Conservation (phyloP, 2,797 vertebrate species). For the Phoxinus dragarum region DNA sequence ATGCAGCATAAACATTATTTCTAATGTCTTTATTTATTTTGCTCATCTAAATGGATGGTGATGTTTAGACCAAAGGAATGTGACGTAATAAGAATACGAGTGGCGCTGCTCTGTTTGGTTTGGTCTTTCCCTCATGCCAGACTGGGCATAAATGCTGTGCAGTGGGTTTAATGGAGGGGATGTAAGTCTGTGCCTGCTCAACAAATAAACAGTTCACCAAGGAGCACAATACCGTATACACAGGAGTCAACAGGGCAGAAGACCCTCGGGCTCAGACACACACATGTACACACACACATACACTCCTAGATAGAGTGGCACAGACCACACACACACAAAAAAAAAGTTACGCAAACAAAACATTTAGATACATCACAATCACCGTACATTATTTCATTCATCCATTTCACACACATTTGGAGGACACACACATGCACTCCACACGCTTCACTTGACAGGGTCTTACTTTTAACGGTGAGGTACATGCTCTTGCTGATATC, state of each 20-base stretch:
- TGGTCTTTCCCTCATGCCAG: conserved; percentile 49
- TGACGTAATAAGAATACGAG: conserved; percentile 5
- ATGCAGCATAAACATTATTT: background rate
- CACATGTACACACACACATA: too few relatives aligned
- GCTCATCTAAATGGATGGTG: background rate
- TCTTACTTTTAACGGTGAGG: conserved; percentile 97
- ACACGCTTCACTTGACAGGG: conserved; percentile 11
- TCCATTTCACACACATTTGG: background rate
- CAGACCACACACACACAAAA: background rate
- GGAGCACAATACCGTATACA: conserved; percentile 44
- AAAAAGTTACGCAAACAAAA: background rate
- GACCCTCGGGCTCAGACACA: conserved; percentile 35
- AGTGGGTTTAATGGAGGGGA: conserved; percentile 60
- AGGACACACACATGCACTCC: conserved; percentile 10
- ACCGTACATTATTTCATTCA: background rate
- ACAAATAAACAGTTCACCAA: conserved; percentile 57
- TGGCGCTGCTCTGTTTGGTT: background rate
- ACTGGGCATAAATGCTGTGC: conserved; percentile 50
- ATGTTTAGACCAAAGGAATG: background rate
- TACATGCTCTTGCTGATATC: conserved; percentile 99
- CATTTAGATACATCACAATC: background rate
- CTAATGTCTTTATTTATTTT: background rate
- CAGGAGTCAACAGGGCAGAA: conserved; percentile 47
- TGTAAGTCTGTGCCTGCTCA: conserved; percentile 51
- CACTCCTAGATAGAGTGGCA: background rate